These are phyloP conservation scores for Corythaeola cristata DNA, from an alignment of 2,113 vertebrate species.

Conservation along the genomic window DNA sequence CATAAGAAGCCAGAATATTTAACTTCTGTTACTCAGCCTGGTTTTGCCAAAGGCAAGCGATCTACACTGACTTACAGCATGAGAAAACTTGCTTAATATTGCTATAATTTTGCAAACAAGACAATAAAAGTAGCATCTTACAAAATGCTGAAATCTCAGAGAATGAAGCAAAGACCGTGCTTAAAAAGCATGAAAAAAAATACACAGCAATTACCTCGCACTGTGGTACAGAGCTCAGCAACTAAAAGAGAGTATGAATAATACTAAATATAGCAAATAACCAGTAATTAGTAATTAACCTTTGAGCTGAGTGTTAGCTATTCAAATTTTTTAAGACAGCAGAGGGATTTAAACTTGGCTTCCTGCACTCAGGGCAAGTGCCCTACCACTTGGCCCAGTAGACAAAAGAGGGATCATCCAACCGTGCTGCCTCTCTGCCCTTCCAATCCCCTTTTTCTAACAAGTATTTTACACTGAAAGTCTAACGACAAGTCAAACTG, in stretches of 20 bases:
- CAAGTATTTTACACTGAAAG: background rate
- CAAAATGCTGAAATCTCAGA: background rate
- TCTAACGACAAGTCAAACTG: background rate
- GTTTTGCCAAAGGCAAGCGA: background rate
- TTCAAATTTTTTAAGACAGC: background rate
- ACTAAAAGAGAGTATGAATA: background rate
- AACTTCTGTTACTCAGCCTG: background rate
- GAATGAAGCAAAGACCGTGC: background rate
- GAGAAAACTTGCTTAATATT: background rate
- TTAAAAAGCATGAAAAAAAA: background rate
- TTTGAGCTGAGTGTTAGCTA: conserved; percentile 20
- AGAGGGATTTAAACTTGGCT: background rate
- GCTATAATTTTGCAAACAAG: background rate
- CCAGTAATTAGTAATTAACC: conserved; percentile 56
- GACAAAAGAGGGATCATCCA: background rate
- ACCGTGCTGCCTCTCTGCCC: background rate
- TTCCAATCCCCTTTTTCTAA: background rate
- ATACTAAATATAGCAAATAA: conserved; percentile 38
- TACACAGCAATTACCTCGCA: background rate
- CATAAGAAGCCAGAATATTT: background rate
- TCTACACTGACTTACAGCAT: background rate
- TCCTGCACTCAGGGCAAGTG: background rate
- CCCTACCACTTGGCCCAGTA: background rate
- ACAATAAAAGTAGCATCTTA: background rate
- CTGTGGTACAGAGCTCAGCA: background rate